Evolutionary conservation across 2,797 vertebrate genomes (phyloP).

Genomic region (Morus bassanus): DNA sequence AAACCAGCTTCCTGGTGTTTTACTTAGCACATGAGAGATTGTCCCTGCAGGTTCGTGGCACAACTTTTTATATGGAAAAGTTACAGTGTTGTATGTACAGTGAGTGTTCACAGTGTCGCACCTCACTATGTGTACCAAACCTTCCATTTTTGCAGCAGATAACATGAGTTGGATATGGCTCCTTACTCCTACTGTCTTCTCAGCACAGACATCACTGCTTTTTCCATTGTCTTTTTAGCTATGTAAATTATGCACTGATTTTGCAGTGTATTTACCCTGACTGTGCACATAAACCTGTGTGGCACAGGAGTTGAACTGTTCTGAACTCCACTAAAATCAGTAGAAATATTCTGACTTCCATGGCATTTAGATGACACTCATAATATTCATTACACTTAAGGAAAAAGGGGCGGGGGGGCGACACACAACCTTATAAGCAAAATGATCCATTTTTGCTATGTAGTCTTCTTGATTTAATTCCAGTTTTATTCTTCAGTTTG

Average conservation of each 20-base stretch:
- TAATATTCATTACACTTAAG: background rate
- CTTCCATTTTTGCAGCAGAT: background rate
- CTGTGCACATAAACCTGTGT: background rate
- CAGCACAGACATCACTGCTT: background rate
- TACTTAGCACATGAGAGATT: background rate
- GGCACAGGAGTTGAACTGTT: background rate
- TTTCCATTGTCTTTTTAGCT: background rate
- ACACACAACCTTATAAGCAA: background rate
- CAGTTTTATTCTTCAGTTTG: background rate
- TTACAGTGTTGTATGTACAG: background rate
- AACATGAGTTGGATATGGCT: rapidly evolving
- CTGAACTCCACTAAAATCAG: background rate
- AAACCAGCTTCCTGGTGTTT: background rate
- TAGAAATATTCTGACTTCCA: background rate
- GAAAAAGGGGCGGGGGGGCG: rapidly evolving
- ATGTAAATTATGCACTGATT: background rate
- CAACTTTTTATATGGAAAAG: background rate
- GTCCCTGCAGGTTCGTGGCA: background rate
- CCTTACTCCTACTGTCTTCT: background rate
- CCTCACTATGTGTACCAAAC: background rate
- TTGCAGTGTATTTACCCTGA: background rate
- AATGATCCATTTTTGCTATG: background rate
- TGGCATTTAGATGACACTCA: background rate
- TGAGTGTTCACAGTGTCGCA: background rate
- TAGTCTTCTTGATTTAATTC: background rate